Conservation (phyloP, 2,797 vertebrate genomes). For the Gobio occitaniae region DNA sequence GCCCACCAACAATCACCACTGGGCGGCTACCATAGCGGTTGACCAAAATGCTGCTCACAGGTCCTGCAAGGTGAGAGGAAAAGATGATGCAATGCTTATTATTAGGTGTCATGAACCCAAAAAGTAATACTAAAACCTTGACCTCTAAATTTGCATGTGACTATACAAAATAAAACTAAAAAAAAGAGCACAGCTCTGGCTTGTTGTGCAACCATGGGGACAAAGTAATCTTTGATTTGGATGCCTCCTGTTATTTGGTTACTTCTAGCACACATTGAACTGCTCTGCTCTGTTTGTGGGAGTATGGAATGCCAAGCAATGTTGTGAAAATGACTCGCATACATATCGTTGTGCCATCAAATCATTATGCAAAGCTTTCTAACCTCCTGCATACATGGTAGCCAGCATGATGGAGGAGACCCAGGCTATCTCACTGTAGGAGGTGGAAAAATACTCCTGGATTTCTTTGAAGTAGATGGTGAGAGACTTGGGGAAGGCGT, state of each 20-base stretch:
- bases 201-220: slow-evolving; percentile 5
- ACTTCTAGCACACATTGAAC: neutral
- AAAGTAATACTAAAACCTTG: slow-evolving; percentile 7
- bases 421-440: slow-evolving; percentile 83
- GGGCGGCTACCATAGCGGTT: slow-evolving; percentile 85
- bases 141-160: neutral
- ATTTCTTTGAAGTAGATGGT: slow-evolving; percentile 89
- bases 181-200: neutral
- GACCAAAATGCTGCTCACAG: slow-evolving; percentile 84
- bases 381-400: slow-evolving; percentile 83
- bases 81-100: neutral
- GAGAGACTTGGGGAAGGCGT: slow-evolving; percentile 84
- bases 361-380: slow-evolving; percentile 51
- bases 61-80: slow-evolving; percentile 71
- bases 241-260: neutral
- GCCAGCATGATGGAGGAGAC: slow-evolving; percentile 85
- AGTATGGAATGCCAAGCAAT: neutral
- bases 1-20: slow-evolving; percentile 82
- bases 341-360: neutral
- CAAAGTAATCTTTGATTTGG: slow-evolving; percentile 24
- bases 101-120: neutral
- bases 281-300: neutral
- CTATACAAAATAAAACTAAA: neutral
- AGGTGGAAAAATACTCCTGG: slow-evolving; percentile 87
- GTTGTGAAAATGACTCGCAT: neutral